Conservation (phyloP, 2,113 vertebrate genomes). For the Heliornis fulica region DNA sequence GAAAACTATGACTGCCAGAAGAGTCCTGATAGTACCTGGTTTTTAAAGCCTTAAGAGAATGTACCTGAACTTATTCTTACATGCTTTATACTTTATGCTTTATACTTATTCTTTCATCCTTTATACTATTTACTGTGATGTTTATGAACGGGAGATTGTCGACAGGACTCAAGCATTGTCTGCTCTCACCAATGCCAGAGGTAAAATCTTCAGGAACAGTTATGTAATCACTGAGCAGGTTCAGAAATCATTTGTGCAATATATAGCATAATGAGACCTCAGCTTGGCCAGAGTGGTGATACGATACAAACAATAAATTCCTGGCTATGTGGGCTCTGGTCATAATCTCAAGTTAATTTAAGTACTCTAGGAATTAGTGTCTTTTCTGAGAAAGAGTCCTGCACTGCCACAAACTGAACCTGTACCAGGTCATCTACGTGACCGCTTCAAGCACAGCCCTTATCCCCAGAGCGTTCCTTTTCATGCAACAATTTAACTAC, state of each 20-base stretch:
- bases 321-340: not conserved
- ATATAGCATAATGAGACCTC: not conserved
- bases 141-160: not conserved
- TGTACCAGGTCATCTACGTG: not conserved
- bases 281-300: not conserved
- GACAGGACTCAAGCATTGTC: not conserved
- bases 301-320: not conserved
- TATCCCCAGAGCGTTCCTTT: not conserved
- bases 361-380: not conserved
- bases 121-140: not conserved
- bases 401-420: not conserved
- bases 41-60: not conserved
- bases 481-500: not conserved
- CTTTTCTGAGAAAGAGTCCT: not conserved
- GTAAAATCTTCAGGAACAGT: not conserved
- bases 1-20: not conserved
- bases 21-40: not conserved
- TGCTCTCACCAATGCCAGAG: not conserved
- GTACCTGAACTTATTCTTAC: not conserved
- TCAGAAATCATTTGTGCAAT: not conserved
- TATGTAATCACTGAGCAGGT: not conserved
- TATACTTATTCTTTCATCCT: not conserved
- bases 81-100: not conserved
- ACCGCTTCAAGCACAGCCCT: not conserved
- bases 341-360: not conserved